phyloP scores from a whole-genome alignment of 2,888 invertebrate genomes.

The Coecobrya sp. region DNA sequence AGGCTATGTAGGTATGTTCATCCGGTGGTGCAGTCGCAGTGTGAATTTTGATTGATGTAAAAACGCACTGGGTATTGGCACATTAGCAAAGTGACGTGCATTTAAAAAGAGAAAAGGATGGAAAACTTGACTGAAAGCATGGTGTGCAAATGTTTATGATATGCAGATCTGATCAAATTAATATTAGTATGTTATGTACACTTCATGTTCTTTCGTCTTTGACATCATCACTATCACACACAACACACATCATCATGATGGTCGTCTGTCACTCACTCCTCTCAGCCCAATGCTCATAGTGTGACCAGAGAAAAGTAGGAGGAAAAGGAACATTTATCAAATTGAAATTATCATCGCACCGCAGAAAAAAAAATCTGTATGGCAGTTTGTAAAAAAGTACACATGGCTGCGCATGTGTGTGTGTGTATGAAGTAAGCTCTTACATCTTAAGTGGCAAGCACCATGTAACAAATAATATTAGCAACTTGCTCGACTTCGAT shows the following conservation, averaged over 20 bases:
- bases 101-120: conserved; percentile 54
- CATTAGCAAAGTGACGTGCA: conserved; percentile 34
- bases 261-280: conserved; percentile 50
- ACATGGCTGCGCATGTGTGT: background rate
- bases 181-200: conserved; percentile 38
- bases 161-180: conserved; percentile 38
- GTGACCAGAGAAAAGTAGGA: conserved; percentile 40
- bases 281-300: background rate
- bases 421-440: background rate
- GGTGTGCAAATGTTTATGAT: background rate
- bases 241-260: conserved; percentile 33
- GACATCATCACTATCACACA: conserved; percentile 58
- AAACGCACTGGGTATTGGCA: conserved; percentile 62
- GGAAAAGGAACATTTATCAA: conserved; percentile 59
- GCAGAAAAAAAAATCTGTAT: background rate
- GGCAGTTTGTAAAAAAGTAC: background rate
- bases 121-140: background rate
- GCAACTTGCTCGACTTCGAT: conserved; percentile 8
- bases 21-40: background rate
- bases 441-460: background rate
- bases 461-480: background rate
- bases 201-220: conserved; percentile 52
- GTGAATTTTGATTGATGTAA: conserved; percentile 66
- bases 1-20: too few species aligned
- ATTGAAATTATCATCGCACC: conserved; percentile 57